Evolutionary conservation across 2,113 vertebrate genomes (phyloP), one percentile per base, ranked within the genome.

Genomic region (Oplegnathus fasciatus): DNA sequence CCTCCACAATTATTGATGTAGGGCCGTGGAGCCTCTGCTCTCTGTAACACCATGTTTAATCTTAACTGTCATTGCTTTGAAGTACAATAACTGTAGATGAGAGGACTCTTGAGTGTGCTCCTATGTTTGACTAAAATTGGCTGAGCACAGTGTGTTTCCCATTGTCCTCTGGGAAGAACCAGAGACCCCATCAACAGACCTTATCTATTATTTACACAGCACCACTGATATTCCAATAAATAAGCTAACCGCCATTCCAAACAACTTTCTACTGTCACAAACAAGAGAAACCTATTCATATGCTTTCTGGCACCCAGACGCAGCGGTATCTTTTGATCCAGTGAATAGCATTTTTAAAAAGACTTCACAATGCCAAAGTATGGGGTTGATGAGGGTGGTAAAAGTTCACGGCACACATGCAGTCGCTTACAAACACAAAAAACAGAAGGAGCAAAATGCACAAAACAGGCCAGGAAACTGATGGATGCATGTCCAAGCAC

Each of bases 121-220:
- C 58, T 17, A 15, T 73, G 82, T 89, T 93, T 90, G 90, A 87
- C 81, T 80, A 64, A 84, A 87, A 90, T 90, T 76, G 68, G 74
- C 76, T 74, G 42, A 72, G 86, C 80, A 69, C 46, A 48, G 76
- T 75, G 57, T 78, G 73, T 75, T 86, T 78, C 57, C 82, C 67
- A 32, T 78, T 69, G 81, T 89, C 70, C 86, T 86, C 26, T 34
- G 84, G 85, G 82, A 86, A 11, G 1, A 83, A 75, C 72, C 73
- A 71, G 62, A 78, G 77, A 81, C 80, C 79, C 69, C 85, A 74
- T 89, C 75, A 82, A 54, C 61, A 78, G 83, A 83, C 66, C 80
- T 71, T 78, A 89, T 93, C 75, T 84, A 86, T 91, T 93, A 91
- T 90, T 91, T 87, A 93, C 77, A 81, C n/a, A 52, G 78, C 69